Base-by-base conservation (phyloP, 2,888 invertebrate species). In the Protonemura montana region DNA sequence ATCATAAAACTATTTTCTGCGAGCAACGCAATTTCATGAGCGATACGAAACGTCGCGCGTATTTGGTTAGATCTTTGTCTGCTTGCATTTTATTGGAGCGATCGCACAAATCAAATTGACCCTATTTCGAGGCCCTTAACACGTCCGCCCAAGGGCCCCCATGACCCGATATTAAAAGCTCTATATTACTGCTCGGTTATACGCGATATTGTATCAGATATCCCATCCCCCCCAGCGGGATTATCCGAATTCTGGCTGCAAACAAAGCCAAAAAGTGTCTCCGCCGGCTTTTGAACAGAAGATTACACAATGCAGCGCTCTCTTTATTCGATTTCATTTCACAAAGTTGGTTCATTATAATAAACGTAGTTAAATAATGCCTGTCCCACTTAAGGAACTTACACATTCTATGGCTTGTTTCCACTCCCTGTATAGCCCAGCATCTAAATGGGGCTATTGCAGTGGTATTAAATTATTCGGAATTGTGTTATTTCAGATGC, bases 101-200 rank as follows among this genome's bases (percentile, higher is more conserved):
- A 84, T 26, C 5, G 26, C 84, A 84, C 84, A 84, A 84, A 84
- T 84, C 84, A 76, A 59, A 27, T 59, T 59, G 59, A 59, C 83
- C 83, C 25, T 21, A 26, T n/a, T 41, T 21, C 76, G 13, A 28
- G 0, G 84, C 76, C 59, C 28, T 84, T 13, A 81, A 59, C 30
- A 81, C 28, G 81, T 27, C 29, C 7, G 82, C 82, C 10, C 25
- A 6, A 21, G 42, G 26, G 82, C 41, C 26, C 1, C 5, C 78
- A 3, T 7, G 59, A 26, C 78, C 78, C 41, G 82, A 86, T 87
- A 86, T 87, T 87, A 87, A 87, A 87, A 84, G 86, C 84, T 86
- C 86, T 86, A 84, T 86, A 85, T 85, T 87, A 87, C 84, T 21
- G 59, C 59, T 21, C 85, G 42, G 59, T 42, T 81, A 26, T 35